Percentiles rank a stretch among this genome's conserved stretches.
These are phyloP conservation scores for Xestia ashworthii DNA, from an alignment of 2,888 invertebrate species.

Conservation along the genomic window DNA sequence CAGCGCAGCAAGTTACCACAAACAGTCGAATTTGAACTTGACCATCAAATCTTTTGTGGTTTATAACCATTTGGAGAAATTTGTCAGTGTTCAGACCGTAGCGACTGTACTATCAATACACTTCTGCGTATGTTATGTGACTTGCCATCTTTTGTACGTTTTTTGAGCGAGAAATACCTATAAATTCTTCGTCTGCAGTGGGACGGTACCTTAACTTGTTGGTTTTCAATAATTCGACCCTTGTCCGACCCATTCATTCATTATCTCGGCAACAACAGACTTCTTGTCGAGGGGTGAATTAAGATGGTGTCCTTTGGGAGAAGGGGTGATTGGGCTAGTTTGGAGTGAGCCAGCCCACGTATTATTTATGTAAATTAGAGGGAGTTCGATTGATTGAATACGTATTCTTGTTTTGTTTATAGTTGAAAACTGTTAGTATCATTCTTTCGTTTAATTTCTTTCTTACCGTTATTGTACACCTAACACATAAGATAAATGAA, in stretches of 20 bases:
- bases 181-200: background rate
- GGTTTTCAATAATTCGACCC: slow-evolving; percentile 50
- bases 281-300: slow-evolving; percentile 46
- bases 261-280: slow-evolving; percentile 48
- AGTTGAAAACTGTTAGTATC: too few species aligned
- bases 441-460: too few species aligned
- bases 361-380: background rate
- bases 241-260: slow-evolving; percentile 55
- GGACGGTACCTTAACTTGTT: slow-evolving; percentile 33
- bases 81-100: too few species aligned
- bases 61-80: too few species aligned
- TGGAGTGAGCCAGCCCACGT: background rate
- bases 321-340: background rate
- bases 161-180: background rate
- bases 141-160: background rate
- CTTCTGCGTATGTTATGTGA: background rate
- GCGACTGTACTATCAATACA: too few species aligned
- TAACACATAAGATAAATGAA: too few species aligned
- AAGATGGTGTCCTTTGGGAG: slow-evolving; percentile 22
- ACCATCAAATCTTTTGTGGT: too few species aligned
- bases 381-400: background rate
- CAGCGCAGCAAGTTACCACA: too few species aligned
- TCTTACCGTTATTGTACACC: too few species aligned
- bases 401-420: too few species aligned
- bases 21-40: too few species aligned